Conservation (phyloP, 2,113 vertebrate genomes). For the Amazona vittata region DNA sequence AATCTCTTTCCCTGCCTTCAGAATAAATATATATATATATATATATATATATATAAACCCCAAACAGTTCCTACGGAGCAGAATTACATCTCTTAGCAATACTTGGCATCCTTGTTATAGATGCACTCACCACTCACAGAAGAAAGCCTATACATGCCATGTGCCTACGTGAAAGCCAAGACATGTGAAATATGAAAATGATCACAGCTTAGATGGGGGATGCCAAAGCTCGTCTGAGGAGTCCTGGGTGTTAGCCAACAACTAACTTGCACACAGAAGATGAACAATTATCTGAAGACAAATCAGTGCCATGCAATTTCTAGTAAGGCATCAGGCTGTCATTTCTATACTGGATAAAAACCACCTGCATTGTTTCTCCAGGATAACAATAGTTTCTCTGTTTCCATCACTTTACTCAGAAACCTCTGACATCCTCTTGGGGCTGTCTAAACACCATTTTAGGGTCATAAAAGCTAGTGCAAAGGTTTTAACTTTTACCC, state of each 20-base stretch:
- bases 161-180: background rate
- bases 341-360: constrained; percentile 3
- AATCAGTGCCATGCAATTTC: background rate
- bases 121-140: background rate
- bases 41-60: background rate
- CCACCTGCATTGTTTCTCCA: background rate
- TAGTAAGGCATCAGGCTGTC: background rate
- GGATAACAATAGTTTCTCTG: background rate
- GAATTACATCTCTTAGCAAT: background rate
- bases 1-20: background rate
- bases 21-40: background rate
- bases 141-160: background rate
- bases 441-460: background rate
- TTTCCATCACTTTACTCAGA: background rate
- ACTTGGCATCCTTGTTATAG: background rate
- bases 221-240: constrained; percentile 28
- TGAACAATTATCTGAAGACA: constrained; percentile 45
- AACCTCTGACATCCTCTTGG: background rate
- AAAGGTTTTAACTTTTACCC: background rate
- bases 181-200: constrained; percentile 36
- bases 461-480: background rate
- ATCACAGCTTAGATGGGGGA: constrained; percentile 34
- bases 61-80: background rate
- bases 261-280: background rate
- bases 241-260: constrained; percentile 23